These are phyloP conservation scores for Cardinalis cardinalis DNA, from an alignment of 2,113 vertebrate species.

Conservation along the genomic window DNA sequence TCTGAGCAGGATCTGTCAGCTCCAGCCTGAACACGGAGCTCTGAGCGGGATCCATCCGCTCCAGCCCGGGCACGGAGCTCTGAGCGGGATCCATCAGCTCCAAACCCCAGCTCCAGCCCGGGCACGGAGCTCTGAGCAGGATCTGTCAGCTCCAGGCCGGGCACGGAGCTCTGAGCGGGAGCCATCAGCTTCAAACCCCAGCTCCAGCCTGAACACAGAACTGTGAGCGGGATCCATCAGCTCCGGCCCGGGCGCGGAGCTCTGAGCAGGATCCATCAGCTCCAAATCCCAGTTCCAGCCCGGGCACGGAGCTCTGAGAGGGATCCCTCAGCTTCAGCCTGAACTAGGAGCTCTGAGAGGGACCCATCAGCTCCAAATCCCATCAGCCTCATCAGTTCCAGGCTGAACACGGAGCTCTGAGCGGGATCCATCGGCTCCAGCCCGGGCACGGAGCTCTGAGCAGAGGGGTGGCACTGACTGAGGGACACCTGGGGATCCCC, in stretches of 20 bases:
- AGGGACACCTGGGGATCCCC: neutral
- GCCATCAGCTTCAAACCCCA: neutral
- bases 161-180: neutral
- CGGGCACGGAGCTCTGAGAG: neutral
- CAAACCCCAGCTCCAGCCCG: neutral
- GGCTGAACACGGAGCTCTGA: neutral
- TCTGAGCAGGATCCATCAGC: neutral
- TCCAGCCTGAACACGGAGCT: rapidly evolving
- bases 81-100: neutral
- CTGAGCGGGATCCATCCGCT: too few species aligned
- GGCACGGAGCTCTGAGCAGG: neutral
- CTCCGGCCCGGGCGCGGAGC: rapidly evolving
- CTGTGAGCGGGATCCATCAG: neutral
- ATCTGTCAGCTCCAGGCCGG: neutral
- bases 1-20: neutral
- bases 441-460: rapidly evolving
- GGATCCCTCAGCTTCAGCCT: neutral
- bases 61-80: rapidly evolving
- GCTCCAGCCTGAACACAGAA: rapidly evolving
- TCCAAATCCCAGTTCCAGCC: neutral
- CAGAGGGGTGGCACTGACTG: neutral
- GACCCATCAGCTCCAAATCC: too few species aligned
- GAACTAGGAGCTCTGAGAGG: neutral
- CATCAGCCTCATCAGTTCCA: neutral
- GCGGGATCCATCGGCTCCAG: neutral